A percentile compares a stretch with the other conserved stretches of the same genome.
phyloP scores from a whole-genome alignment of 2,113 vertebrate species.

The Camarhynchus parvulus region DNA sequence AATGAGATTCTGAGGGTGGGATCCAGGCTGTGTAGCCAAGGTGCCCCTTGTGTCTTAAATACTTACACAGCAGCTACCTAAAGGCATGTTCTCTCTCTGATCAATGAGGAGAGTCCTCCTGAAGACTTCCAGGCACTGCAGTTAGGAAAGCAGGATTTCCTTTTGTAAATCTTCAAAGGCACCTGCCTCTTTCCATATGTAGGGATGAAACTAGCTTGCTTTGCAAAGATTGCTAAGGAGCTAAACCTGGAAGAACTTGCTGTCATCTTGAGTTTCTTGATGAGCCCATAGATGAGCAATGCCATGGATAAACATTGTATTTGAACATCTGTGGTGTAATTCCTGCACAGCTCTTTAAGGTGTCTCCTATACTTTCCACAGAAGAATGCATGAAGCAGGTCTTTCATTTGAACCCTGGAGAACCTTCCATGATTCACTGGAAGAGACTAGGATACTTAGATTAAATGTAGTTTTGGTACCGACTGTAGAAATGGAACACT shows the following conservation, averaged over 20 bases:
- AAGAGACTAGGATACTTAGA: not conserved
- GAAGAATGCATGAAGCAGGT: not conserved
- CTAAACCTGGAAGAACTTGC: not conserved
- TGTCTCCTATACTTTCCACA: not conserved
- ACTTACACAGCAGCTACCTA: not conserved
- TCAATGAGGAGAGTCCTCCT: not conserved
- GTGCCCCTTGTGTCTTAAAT: not conserved
- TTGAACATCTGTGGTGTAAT: not conserved
- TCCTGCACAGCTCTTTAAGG: not conserved
- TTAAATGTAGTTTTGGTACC: not conserved
- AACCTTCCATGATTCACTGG: not conserved
- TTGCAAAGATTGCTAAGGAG: not conserved
- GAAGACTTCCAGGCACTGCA: not conserved
- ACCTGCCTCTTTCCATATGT: not conserved
- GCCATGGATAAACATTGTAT: not conserved
- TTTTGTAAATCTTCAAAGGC: not conserved
- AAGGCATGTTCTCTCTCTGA: not conserved
- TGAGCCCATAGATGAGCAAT: not conserved
- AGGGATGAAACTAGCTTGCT: not conserved
- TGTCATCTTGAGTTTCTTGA: not conserved
- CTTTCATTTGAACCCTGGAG: not conserved
- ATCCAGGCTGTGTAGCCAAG: not conserved
- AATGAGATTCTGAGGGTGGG: not conserved
- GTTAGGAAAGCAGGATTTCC: not conserved
- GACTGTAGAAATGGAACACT: not conserved